Evolutionary conservation across 2,797 vertebrate genomes (phyloP), one percentile per base, ranked within the genome.

Genomic region (Galagoides demidoff): DNA sequence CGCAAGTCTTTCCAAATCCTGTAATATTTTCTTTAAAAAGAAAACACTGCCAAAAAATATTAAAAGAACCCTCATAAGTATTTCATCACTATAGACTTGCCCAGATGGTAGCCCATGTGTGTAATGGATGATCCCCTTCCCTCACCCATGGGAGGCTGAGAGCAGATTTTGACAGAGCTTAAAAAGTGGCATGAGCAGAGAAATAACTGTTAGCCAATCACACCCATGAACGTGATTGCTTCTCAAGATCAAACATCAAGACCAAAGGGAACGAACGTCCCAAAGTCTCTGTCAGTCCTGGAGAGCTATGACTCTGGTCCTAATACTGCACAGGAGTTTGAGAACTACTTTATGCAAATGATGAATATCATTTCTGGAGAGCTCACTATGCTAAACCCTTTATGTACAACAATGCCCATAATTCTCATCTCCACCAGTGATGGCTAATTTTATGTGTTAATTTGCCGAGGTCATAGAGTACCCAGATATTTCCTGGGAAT

Each of bases 1-100:
- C 86, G 90, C 91, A 86, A 95, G 87, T 2, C 12, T 95, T 98
- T 95, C 57, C 90, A 74, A 97, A 96, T 87, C 95, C 97, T 87
- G 5, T 29, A 87, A 84, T 70, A 76, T 81, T 94, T 95, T 89
- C 70, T 43, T 92, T 59, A 39, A 94, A 94, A 95, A 84, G 29
- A 23, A 94, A 90, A 43, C 31, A 66, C 37, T 92, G 78, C 19
- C 49, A 78, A 85, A 92, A 93, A 86, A 79, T 81, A 89, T 14
- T 85, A 29, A 89, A 96, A 95, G 78, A 89, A 43, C 6, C 16
- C 79, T 96, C 22, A 13, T 77, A 77, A 95, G 39, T 90, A 84
- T 89, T 96, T 94, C 70, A 94, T 89, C 74, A 89, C 22, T 55
- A 31, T 45, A 52, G 43, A 14, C 37, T 94, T 49, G 66, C 52